Evolutionary conservation across 2,113 vertebrate species (phyloP).

Genomic region (Xenopus borealis): DNA sequence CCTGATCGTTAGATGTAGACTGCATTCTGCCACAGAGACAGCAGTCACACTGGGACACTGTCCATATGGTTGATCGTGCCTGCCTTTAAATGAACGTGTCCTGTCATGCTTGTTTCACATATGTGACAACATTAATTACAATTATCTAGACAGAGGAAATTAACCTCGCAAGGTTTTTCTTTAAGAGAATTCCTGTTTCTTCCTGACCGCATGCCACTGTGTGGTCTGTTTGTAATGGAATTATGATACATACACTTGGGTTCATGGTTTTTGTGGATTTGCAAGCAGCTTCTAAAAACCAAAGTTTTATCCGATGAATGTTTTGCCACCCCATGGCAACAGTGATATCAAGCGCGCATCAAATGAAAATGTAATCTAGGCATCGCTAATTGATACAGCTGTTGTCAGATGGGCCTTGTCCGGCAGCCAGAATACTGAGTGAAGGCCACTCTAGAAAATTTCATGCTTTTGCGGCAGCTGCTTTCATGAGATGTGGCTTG

Average conservation of each 20-base stretch:
- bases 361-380: constrained; percentile 21
- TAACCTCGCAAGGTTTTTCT: not conserved
- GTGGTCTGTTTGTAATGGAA: too few species aligned
- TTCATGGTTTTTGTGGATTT: too few species aligned
- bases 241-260: too few species aligned
- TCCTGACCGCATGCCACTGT: too few species aligned
- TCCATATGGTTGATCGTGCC: constrained; percentile 23
- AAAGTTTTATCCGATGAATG: too few species aligned
- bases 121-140: constrained; percentile 42
- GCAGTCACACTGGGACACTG: constrained; percentile 11
- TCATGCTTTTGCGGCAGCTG: constrained; percentile 52
- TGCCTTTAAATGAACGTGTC: constrained; percentile 24
- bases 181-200: too few species aligned
- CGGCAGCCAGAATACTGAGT: constrained; percentile 30
- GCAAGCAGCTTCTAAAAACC: too few species aligned
- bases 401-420: constrained; percentile 45
- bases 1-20: constrained; percentile 17
- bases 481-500: constrained; percentile 51
- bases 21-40: constrained; percentile 17
- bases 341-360: constrained; percentile 1
- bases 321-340: constrained; percentile 15
- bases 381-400: constrained; percentile 45
- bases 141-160: constrained; percentile 14
- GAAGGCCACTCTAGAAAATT: constrained; percentile 49
- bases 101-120: constrained; percentile 31